Evolutionary conservation across 2,888 invertebrate species (phyloP), one percentile per base, ranked within the genome.

Genomic region (Nezara viridula): DNA sequence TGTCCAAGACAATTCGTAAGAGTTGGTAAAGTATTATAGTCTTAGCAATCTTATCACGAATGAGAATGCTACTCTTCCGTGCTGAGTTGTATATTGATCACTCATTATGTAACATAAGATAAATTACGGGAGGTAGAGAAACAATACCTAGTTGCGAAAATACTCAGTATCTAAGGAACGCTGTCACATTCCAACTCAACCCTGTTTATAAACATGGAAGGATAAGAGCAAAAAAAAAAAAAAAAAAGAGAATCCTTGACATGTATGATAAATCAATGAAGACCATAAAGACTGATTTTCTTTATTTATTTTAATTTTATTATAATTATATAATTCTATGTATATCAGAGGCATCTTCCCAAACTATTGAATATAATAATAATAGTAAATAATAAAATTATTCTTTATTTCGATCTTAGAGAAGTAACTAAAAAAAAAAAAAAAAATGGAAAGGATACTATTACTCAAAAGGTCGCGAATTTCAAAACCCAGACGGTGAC

Each of bases 401-500:
- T 55, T 24, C 5, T n/a, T 52, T 14, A 24, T 6, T 52, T 9
- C 24, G 21, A 4, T n/a, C 9, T 9, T 24, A 6, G 24, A 7
- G 5, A 19, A 50, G 50, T 24, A 52, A 1, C 52, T 4, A 4
- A 5, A n/a, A n/a, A 24, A 9, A 55, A 60, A 60, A 6, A 6
- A 27, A 60, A 60, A 60, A 27, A 60, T 60, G 60, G 66, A 73
- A 73, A 73, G 66, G 16, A 73, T 37, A 73, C 66, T 73, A 21
- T 37, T 37, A 73, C 66, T 73, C 32, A 19, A 73, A 73, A 73
- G 66, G 66, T 73, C 66, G 37, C 32, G 16, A 37, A 73, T 73
- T 73, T 73, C 66, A 21, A 73, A 73, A 73, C 66, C 32, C 66
- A 27, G 60, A 60, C 16, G 60, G 16, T 60, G 66, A 73, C 66